These are phyloP conservation scores for Nycticorax nycticorax DNA, from an alignment of 2,113 vertebrate species.

Conservation along the genomic window DNA sequence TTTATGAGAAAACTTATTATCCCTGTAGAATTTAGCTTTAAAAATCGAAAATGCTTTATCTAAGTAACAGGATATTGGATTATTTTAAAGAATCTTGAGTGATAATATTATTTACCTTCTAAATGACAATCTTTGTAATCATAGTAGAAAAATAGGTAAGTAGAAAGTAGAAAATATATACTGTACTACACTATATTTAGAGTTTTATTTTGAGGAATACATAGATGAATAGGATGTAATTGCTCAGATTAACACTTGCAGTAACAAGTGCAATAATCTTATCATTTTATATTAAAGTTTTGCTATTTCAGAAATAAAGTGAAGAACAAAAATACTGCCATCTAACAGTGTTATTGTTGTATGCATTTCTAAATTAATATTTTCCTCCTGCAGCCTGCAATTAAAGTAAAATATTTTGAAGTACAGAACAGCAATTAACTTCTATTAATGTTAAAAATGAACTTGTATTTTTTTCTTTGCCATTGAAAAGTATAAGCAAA, in stretches of 20 bases:
- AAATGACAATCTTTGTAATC: neutral
- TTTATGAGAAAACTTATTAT: neutral
- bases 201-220: neutral
- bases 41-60: neutral
- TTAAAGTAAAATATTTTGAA: neutral
- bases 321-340: neutral
- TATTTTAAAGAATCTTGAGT: neutral
- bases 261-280: neutral
- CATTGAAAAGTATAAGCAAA: neutral
- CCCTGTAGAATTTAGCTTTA: neutral
- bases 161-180: neutral
- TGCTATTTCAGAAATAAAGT: neutral
- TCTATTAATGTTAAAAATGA: neutral
- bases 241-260: neutral
- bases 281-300: neutral
- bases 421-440: neutral
- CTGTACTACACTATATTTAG: neutral
- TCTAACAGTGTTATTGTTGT: neutral
- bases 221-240: neutral
- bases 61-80: neutral
- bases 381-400: neutral
- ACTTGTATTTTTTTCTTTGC: neutral
- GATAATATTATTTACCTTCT: neutral
- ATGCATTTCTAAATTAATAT: neutral
- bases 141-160: neutral